A percentile compares a stretch with the other conserved stretches of the same genome.
These are phyloP conservation scores for Ploceus nigricollis DNA, from an alignment of 2,113 vertebrate species.

Conservation along the genomic window DNA sequence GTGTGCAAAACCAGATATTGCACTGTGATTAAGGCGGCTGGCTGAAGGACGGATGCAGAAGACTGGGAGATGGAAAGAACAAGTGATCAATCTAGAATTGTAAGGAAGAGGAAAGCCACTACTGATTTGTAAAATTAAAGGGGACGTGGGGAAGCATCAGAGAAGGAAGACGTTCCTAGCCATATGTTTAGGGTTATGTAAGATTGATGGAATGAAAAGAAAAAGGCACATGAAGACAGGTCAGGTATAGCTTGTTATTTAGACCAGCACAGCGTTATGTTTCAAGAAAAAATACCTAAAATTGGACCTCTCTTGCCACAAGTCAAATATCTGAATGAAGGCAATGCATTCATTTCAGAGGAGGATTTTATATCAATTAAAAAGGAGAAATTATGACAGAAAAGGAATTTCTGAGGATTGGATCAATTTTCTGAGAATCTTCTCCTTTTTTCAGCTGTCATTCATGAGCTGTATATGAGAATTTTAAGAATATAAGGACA, in stretches of 20 bases:
- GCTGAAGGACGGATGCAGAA: background rate
- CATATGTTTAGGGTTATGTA: background rate
- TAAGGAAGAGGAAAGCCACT: background rate
- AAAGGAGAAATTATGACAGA: background rate
- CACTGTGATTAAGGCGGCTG: rapidly evolving
- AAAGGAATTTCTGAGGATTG: background rate
- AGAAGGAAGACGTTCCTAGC: background rate
- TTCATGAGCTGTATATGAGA: background rate
- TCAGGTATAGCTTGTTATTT: background rate
- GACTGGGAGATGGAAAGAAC: background rate
- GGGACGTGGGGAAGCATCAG: background rate
- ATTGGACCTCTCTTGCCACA: background rate
- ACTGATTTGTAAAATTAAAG: background rate
- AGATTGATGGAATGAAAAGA: background rate
- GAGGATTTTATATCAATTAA: background rate
- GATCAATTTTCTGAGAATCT: background rate
- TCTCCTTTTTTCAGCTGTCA: background rate
- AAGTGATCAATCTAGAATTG: background rate
- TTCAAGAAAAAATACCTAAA: background rate
- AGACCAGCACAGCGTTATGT: background rate
- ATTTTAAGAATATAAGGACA: background rate
- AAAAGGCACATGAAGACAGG: background rate
- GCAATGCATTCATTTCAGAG: background rate
- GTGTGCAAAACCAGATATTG: background rate
- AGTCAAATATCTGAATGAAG: background rate